These are phyloP conservation scores for Thalassarche chlororhynchos DNA, from an alignment of 2,113 vertebrate species.

Conservation along the genomic window DNA sequence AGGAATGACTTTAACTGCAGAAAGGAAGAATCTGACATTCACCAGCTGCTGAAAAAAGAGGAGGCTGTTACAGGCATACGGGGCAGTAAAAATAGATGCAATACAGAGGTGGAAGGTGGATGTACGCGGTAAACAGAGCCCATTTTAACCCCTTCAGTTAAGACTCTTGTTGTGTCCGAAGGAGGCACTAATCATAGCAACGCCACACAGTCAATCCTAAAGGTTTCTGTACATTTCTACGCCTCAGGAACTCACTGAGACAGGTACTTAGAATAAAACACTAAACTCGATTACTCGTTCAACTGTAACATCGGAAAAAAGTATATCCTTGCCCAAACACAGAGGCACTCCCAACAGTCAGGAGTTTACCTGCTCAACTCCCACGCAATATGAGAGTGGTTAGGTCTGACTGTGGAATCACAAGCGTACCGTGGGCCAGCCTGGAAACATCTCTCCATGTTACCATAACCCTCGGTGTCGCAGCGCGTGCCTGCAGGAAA, in stretches of 20 bases:
- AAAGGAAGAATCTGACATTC: not conserved
- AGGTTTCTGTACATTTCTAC: not conserved
- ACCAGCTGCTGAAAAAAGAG: not conserved
- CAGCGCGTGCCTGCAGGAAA: not conserved
- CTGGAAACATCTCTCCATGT: not conserved
- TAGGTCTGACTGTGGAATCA: not conserved
- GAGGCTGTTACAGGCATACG: not conserved
- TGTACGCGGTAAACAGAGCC: not conserved
- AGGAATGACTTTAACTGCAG: not conserved
- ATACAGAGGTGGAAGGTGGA: not conserved
- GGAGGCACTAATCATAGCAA: not conserved
- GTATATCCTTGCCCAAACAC: not conserved
- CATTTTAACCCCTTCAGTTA: no score
- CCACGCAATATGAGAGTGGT: fast-evolving
- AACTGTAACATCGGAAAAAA: not conserved
- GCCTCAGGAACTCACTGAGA: not conserved
- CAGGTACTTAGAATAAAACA: not conserved
- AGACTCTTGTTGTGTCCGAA: not conserved
- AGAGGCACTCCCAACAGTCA: not conserved
- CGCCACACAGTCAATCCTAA: not conserved
- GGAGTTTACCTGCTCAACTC: not conserved
- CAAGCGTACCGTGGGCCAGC: no score
- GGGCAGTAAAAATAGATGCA: not conserved
- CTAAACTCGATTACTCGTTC: not conserved
- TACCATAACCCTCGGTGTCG: no score